Percentiles rank a stretch among this genome's conserved stretches.
These are phyloP conservation scores for Polydrusus tereticollis DNA, from an alignment of 2,888 invertebrate genomes.

Conservation along the genomic window DNA sequence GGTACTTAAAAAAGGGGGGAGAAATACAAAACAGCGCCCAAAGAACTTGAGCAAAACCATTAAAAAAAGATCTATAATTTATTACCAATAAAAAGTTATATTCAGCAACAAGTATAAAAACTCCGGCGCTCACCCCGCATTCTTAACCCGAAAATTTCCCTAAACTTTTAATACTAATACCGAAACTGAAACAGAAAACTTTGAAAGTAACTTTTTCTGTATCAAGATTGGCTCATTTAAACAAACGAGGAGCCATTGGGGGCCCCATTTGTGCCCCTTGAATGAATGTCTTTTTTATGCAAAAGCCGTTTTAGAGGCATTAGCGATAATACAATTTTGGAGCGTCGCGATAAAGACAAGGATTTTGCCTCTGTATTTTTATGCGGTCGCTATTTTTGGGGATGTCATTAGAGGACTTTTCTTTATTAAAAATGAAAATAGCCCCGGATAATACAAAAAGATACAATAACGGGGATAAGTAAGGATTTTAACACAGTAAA, in stretches of 20 bases:
- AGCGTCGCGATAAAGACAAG: slow-evolving; percentile 39
- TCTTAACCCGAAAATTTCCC: slow-evolving; percentile 5
- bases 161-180: slow-evolving; percentile 30
- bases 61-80: slow-evolving; percentile 8
- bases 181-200: slow-evolving; percentile 23
- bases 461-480: slow-evolving; percentile 9
- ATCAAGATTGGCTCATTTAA: slow-evolving; percentile 40
- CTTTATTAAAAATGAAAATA: slow-evolving; percentile 38
- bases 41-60: not conserved
- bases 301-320: slow-evolving; percentile 41
- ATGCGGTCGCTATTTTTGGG: slow-evolving; percentile 23
- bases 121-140: not conserved
- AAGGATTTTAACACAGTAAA: not conserved
- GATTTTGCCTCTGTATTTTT: slow-evolving; percentile 36
- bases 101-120: slow-evolving; percentile 21
- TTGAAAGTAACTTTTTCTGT: slow-evolving; percentile 45
- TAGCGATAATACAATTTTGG: slow-evolving; percentile 46
- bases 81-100: slow-evolving; percentile 9
- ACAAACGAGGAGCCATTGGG: slow-evolving; percentile 39
- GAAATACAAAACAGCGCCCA: not conserved
- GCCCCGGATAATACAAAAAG: slow-evolving; percentile 1
- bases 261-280: slow-evolving; percentile 29
- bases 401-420: slow-evolving; percentile 32
- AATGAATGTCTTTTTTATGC: slow-evolving; percentile 44
- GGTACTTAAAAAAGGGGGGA: not conserved